These are phyloP conservation scores for Rhincodon typus DNA, from an alignment of 2,797 vertebrate species.

Conservation along the genomic window DNA sequence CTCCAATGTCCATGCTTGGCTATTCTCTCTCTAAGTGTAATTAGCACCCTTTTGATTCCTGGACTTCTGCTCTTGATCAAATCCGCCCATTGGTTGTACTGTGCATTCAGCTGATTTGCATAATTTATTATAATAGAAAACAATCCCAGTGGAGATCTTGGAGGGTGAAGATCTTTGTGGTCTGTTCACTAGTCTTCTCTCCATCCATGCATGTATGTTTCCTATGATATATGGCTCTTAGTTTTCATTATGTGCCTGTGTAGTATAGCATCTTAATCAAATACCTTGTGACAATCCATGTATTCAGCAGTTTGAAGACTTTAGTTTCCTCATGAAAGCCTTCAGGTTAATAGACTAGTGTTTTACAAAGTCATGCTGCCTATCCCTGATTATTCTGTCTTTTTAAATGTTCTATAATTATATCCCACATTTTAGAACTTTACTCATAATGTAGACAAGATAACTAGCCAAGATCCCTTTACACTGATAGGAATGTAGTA, in stretches of 20 bases:
- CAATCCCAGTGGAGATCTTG: background rate
- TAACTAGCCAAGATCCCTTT: too few relatives aligned
- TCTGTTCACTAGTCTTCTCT: background rate
- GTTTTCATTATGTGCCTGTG: background rate
- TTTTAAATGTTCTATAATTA: too few relatives aligned
- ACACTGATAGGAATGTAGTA: too few relatives aligned
- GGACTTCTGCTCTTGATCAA: background rate
- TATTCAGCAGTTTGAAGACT: background rate
- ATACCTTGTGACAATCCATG: background rate
- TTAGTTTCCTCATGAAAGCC: background rate
- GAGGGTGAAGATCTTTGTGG: too few relatives aligned
- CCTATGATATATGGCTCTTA: background rate
- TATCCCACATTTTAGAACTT: too few relatives aligned
- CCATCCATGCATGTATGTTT: background rate
- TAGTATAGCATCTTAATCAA: background rate
- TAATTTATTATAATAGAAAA: background rate
- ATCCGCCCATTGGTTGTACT: too few relatives aligned
- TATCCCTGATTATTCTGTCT: too few relatives aligned
- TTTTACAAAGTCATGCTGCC: background rate
- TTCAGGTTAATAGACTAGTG: background rate
- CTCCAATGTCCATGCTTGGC: background rate
- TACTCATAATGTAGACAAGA: too few relatives aligned
- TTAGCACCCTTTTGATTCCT: background rate
- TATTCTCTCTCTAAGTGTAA: background rate
- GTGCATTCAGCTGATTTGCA: background rate